phyloP scores from a whole-genome alignment of 2,888 invertebrate genomes.

The Crossocerus cetratus region DNA sequence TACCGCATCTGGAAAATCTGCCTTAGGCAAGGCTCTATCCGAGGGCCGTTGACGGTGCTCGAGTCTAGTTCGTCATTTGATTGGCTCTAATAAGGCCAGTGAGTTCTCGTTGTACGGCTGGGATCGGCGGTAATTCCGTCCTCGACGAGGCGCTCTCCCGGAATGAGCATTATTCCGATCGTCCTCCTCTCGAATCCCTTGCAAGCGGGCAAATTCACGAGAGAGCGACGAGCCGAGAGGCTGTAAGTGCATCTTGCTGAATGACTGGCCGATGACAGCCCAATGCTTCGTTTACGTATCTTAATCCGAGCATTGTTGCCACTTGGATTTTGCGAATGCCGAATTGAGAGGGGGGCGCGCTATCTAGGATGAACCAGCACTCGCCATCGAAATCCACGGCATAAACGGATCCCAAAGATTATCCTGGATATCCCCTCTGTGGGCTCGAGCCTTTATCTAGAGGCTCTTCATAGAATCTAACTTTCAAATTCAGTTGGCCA shows the following conservation, averaged over 20 bases:
- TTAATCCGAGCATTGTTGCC: conserved; percentile 58
- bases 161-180: conserved; percentile 36
- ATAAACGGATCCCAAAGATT: conserved; percentile 56
- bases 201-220: conserved; percentile 6
- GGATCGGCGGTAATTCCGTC: conserved; percentile 9
- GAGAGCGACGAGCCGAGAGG: background rate
- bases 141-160: conserved; percentile 6
- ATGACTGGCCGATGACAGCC: conserved; percentile 24
- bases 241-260: conserved; percentile 40
- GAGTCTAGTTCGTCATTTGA: background rate
- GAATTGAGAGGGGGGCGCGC: conserved; percentile 34
- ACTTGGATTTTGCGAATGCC: conserved; percentile 49
- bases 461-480: background rate
- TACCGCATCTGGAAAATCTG: too few relatives aligned
- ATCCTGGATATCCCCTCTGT: conserved; percentile 32
- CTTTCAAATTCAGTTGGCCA: background rate
- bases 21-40: too few relatives aligned
- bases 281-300: conserved; percentile 53
- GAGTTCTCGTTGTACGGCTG: background rate
- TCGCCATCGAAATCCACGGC: conserved; percentile 37
- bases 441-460: conserved; percentile 20
- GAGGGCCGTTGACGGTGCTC: background rate
- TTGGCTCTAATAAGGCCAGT: conserved; percentile 8
- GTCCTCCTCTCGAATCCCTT: background rate
- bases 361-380: conserved; percentile 37